These are phyloP conservation scores for Syngnathus typhle DNA, from an alignment of 2,113 vertebrate genomes.

Conservation along the genomic window DNA sequence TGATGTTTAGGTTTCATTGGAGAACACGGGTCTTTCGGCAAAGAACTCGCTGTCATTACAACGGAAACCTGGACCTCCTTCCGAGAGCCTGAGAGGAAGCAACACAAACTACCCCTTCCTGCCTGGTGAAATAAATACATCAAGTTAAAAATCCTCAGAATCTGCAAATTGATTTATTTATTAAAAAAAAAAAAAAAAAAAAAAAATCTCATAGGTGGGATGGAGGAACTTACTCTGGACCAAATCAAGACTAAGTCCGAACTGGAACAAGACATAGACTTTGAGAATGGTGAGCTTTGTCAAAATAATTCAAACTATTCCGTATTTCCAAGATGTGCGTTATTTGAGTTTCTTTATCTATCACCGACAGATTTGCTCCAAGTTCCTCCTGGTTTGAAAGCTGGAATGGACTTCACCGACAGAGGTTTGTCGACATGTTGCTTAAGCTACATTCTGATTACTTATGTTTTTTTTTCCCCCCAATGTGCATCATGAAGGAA, in stretches of 20 bases:
- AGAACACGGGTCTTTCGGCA: conserved; percentile 77
- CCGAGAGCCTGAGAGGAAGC: conserved; percentile 81
- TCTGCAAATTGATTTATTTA: neutral
- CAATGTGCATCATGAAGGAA: conserved; percentile 47
- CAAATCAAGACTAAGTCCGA: conserved; percentile 74
- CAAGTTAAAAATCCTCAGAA: neutral
- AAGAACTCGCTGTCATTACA: conserved; percentile 86
- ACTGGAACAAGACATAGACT: conserved; percentile 79
- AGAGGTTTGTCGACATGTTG: conserved; percentile 62
- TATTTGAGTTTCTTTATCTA: neutral
- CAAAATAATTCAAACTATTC: neutral
- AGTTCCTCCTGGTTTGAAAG: conserved; percentile 78
- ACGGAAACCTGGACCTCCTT: conserved; percentile 77
- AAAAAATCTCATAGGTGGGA: conserved; percentile 69
- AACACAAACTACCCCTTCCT: conserved; percentile 85
- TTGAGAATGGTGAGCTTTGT: conserved; percentile 74
- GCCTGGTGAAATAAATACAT: conserved; percentile 68
- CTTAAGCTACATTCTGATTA: neutral
- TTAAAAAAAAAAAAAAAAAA: neutral
- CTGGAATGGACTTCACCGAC: conserved; percentile 78
- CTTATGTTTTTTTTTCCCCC: neutral
- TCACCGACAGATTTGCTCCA: conserved; percentile 73
- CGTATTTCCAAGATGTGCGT: neutral
- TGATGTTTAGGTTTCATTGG: conserved; percentile 70
- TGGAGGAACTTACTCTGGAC: conserved; percentile 84